phyloP scores from a whole-genome alignment of 2,797 vertebrate species.

The Danio kyathit region DNA sequence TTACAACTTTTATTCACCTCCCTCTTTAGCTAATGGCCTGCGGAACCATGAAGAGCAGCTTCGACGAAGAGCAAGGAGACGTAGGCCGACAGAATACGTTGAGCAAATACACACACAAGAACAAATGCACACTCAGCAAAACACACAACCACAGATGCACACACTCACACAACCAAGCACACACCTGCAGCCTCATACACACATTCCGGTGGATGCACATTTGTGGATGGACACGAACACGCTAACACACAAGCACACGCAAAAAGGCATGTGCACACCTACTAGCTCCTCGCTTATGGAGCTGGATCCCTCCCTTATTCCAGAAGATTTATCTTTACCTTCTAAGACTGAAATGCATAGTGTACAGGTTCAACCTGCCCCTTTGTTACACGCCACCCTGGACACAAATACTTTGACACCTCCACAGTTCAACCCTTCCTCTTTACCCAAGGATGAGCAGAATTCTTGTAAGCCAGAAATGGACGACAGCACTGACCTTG shows the following conservation, averaged over 20 bases:
- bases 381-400: conserved; percentile 63
- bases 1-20: conserved; percentile 87
- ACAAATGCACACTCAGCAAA: conserved; percentile 75
- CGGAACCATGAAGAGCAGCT: conserved; percentile 86
- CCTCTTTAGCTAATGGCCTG: conserved; percentile 91
- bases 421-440: conserved; percentile 52
- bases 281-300: conserved; percentile 43
- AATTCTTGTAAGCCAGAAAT: conserved; percentile 69
- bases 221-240: conserved; percentile 72
- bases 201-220: conserved; percentile 71
- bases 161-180: conserved; percentile 59
- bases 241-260: conserved; percentile 66
- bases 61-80: conserved; percentile 72
- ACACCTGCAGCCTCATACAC: conserved; percentile 80
- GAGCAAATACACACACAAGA: conserved; percentile 69
- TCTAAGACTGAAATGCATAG: conserved; percentile 71
- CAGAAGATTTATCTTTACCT: conserved; percentile 59
- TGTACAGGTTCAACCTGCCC: conserved; percentile 68
- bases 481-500: conserved; percentile 76
- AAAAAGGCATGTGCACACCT: conserved; percentile 50
- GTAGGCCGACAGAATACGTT: conserved; percentile 62
- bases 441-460: conserved; percentile 63
- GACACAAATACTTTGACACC: conserved; percentile 62
- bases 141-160: conserved; percentile 69
- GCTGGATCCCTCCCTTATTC: conserved; percentile 56